Evolutionary conservation across 2,113 vertebrate genomes (phyloP), one percentile per base, ranked within the genome.

Genomic region (Triplophysa rosa): DNA sequence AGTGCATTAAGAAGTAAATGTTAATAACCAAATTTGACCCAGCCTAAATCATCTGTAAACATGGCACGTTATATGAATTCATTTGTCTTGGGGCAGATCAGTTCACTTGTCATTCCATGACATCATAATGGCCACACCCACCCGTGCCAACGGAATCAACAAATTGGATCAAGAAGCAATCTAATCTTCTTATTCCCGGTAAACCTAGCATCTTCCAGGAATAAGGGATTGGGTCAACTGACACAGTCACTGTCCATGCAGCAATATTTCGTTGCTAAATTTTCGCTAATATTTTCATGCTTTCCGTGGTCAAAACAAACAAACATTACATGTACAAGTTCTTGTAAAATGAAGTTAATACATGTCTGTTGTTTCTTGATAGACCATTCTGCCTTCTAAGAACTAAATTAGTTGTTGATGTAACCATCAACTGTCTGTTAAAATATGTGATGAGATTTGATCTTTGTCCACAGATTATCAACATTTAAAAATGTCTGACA

Each of bases 141-240:
- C 68, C 1, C 37, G 59, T 58, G 45, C 40, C 14, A 71, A 63
- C 63, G 52, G 87, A 67, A 67, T 61, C 78, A 29, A 64, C 77
- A 90, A 92, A 89, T 89, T 86, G 80, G 87, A 86, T 91, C 78
- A 87, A 84, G 80, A 7, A 8, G 59, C 93, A 94, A 95, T 92
- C 93, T 84, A 94, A 96, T 93, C 93, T 84, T 85, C 77, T 94
- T 92, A 94, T 74, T 83, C 85, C 86, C 84, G 89, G 89, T 87
- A 89, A 84, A 87, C 73, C 87, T 87, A 68, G 87, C 89, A 73
- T 33, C 42, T 33, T 67, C 79, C 42, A 21, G 72, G 62, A 78
- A 68, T 26, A 68, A 52, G 56, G 64, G 76, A 75, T 40, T 65
- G 49, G 54, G 10, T 65, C 62, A 0, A 29, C 21, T 9, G 42